Percentiles rank a stretch among this genome's conserved stretches.
Evolutionary conservation across 2,113 vertebrate genomes (phyloP).

Genomic region (Cranoglanis bouderius): DNA sequence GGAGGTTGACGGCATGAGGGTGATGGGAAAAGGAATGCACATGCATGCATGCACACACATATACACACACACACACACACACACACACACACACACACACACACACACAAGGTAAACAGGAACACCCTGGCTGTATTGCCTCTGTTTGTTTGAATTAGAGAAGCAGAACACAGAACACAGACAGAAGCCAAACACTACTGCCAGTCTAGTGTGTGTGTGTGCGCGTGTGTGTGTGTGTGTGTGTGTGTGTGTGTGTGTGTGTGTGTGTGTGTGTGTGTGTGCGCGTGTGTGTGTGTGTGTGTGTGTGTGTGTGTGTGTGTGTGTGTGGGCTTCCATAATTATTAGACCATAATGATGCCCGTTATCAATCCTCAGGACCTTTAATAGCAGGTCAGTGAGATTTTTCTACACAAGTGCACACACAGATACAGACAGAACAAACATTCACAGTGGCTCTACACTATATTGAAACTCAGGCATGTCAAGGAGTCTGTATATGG

Average conservation of each 20-base stretch:
- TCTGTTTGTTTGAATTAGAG: conserved; percentile 7
- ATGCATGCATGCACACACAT: not conserved
- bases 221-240: not conserved
- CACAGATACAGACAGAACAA: not conserved
- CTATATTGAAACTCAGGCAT: not conserved
- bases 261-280: not conserved
- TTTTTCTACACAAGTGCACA: not conserved
- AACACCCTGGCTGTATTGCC: not conserved
- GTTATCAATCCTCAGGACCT: not conserved
- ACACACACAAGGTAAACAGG: conserved; percentile 48
- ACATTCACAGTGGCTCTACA: not conserved
- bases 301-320: not conserved
- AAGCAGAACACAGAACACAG: not conserved
- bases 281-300: not conserved
- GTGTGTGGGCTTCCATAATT: not conserved
- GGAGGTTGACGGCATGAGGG: conserved; percentile 22
- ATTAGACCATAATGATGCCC: not conserved
- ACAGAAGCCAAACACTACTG: conserved; percentile 2
- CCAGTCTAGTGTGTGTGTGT: conserved; percentile 2
- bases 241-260: not conserved
- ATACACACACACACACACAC: not conserved
- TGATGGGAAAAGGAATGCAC: conserved; percentile 14
- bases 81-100: conserved; percentile 32
- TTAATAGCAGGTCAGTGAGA: conserved; percentile 12
- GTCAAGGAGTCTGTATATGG: not conserved